Base-by-base conservation (phyloP, 2,888 invertebrate genomes). In the Drosophila nr. perissopoda region DNA sequence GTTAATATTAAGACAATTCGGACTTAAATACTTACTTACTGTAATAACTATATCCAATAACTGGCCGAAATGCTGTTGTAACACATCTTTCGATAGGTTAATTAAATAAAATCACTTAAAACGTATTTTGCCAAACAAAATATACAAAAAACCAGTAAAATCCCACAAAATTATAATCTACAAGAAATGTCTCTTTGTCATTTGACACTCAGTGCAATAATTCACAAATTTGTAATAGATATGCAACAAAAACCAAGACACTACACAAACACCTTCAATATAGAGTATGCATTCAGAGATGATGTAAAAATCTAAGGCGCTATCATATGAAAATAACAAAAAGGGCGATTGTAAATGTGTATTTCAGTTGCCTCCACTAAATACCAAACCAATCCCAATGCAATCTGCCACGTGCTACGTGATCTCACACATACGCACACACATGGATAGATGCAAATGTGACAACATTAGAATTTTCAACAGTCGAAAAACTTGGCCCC, bases 381-480 rank as follows among this genome's bases (percentile, higher is more conserved):
- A 48, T 29, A 58, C 40, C 66, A 25, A 33, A 58, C 60, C 77
- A 68, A 63, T 79, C 82, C 78, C 76, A 83, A 59, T 86, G 85
- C 90, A 88, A 85, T 88, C 89, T 86, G 85, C 74, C 88, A 81
- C 89, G 82, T 88, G 89, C 83, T 85, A 85, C 85, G 90, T 85
- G 85, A 87, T 89, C 89, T 71, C 63, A 16, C 74, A 59, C 74
- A 53, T 36, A 53, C 48, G 40, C 49, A 58, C 49, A 31, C 72
- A 40, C 66, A 61, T 62, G 59, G 21, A n/a, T n/a, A 53, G 67
- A 88, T 88, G 84, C 89, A 88, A 88, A 89, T 87, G 89, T 88
- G 89, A 76, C 87, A 87, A 86, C 89, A 90, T 90, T 92, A 92
- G 91, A 91, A 91, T 92, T 92, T 92, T 91, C 92, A 92, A 92